A percentile compares a stretch with the other conserved stretches of the same genome.
phyloP scores from a whole-genome alignment of 2,888 invertebrate genomes.

The Acanthosepion pharaonis region DNA sequence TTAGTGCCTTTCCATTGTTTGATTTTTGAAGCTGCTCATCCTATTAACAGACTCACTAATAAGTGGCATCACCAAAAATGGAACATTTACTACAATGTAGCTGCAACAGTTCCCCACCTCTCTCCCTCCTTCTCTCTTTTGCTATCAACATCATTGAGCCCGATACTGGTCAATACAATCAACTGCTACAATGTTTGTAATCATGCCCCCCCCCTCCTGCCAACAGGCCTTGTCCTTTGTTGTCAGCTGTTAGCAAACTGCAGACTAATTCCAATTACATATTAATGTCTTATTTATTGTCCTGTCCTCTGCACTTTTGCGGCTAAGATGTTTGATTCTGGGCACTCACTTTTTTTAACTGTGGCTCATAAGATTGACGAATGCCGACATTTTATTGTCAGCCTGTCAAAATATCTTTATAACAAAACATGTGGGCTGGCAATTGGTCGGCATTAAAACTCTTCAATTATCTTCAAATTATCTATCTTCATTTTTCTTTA shows the following conservation, averaged over 20 bases:
- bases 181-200: not conserved
- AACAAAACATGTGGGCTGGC: not conserved
- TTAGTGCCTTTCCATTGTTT: not conserved
- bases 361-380: not conserved
- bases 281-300: not conserved
- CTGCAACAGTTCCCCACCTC: not conserved
- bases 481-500: not conserved
- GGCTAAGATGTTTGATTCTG: not conserved
- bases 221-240: not conserved
- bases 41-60: not conserved
- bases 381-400: not conserved
- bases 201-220: not conserved
- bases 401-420: not conserved
- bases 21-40: not conserved
- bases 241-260: not conserved
- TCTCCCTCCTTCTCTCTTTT: not conserved
- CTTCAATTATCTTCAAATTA: not conserved
- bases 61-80: not conserved
- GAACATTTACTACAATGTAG: not conserved
- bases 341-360: not conserved
- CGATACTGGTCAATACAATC: not conserved
- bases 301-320: not conserved
- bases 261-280: not conserved
- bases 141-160: not conserved
- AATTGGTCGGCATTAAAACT: not conserved